These are phyloP conservation scores for Coleophora flavipennella DNA, from an alignment of 2,888 invertebrate genomes.

Conservation along the genomic window DNA sequence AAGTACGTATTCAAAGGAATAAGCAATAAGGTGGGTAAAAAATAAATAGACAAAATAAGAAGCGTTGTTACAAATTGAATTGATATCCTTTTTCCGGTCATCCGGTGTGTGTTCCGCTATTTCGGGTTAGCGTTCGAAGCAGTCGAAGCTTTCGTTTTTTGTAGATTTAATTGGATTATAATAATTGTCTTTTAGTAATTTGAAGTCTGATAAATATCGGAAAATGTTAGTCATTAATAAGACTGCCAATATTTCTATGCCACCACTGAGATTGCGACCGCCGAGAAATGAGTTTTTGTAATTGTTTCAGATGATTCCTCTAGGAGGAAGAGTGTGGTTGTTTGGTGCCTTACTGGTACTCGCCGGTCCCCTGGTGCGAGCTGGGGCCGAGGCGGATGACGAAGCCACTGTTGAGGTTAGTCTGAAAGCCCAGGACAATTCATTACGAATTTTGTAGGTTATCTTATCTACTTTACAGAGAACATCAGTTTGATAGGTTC, in stretches of 20 bases:
- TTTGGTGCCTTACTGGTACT: constrained; percentile 42
- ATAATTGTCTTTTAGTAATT: constrained; percentile 7
- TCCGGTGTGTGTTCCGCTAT: too few relatives aligned
- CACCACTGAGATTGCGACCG: not conserved
- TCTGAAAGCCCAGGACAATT: constrained; percentile 6
- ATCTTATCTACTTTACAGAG: not conserved
- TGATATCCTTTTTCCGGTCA: constrained; percentile 59
- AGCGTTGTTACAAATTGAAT: constrained; percentile 33
- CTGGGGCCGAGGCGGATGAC: constrained; percentile 35
- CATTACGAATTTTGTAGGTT: too few relatives aligned
- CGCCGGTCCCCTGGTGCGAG: constrained; percentile 25
- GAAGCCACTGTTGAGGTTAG: constrained; percentile 60
- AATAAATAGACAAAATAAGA: not conserved
- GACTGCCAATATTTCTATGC: not conserved
- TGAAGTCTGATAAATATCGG: too few relatives aligned
- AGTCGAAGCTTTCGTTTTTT: too few relatives aligned
- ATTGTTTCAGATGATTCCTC: constrained; percentile 54
- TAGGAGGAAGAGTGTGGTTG: constrained; percentile 34
- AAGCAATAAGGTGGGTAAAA: constrained; percentile 16
- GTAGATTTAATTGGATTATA: constrained; percentile 40
- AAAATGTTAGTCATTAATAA: not conserved
- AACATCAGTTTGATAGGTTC: not conserved
- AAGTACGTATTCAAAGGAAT: too few relatives aligned
- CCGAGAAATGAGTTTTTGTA: not conserved
- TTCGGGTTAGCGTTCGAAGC: constrained; percentile 10